A percentile compares a stretch with the other conserved stretches of the same genome.
These are phyloP conservation scores for Diplodus puntazzo DNA, from an alignment of 2,797 vertebrate species.

Conservation along the genomic window DNA sequence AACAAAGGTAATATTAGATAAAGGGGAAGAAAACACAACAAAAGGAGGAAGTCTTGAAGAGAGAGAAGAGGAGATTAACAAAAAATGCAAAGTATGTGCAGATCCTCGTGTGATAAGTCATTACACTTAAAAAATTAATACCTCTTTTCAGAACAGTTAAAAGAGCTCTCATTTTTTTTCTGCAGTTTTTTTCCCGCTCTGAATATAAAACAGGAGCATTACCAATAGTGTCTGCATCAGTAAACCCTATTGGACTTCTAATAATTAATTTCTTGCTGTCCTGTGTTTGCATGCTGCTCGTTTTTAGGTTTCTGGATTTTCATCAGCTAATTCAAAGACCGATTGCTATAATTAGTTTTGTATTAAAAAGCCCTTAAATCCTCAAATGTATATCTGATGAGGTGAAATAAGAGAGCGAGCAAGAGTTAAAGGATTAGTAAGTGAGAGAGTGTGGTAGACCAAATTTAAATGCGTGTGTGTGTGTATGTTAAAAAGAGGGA, in stretches of 20 bases:
- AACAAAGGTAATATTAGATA: slow-evolving; percentile 34
- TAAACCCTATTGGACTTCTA: neutral
- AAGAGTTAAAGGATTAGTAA: slow-evolving; percentile 47
- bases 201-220: slow-evolving; percentile 5
- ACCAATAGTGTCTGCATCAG: slow-evolving; percentile 11
- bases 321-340: slow-evolving; percentile 23
- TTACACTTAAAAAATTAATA: neutral
- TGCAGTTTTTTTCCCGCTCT: neutral
- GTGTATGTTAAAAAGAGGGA: slow-evolving; percentile 21
- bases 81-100: slow-evolving; percentile 9
- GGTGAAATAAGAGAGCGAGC: slow-evolving; percentile 17
- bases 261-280: slow-evolving; percentile 21
- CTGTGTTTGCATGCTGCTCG: slow-evolving; percentile 17
- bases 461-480: neutral
- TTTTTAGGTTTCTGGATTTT: neutral
- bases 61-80: neutral
- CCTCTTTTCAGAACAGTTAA: slow-evolving; percentile 14
- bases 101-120: slow-evolving; percentile 8
- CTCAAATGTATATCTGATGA: slow-evolving; percentile 21
- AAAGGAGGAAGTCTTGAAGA: neutral
- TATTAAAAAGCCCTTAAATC: slow-evolving; percentile 28
- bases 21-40: slow-evolving; percentile 15
- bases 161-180: neutral
- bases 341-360: slow-evolving; percentile 21
- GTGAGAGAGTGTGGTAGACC: slow-evolving; percentile 18